Base-by-base conservation (phyloP, 2,113 vertebrate species). In the Seriola quinqueradiata region DNA sequence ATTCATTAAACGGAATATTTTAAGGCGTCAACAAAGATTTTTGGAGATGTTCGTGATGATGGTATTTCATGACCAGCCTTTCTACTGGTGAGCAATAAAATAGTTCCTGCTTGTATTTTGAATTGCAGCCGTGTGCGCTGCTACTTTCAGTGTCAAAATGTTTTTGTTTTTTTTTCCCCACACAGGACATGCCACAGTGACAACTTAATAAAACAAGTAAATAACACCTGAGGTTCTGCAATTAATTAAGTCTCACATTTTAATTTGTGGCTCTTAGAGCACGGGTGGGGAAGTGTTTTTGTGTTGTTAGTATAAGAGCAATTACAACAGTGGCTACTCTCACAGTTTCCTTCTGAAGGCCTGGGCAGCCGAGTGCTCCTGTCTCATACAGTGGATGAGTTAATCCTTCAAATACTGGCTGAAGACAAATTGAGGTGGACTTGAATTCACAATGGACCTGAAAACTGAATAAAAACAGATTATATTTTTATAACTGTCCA, bases 361-460 rank as follows among this genome's bases (percentile, higher is more conserved):
- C 58, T 54, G 61, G 58, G 58, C 75, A 75, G 75, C 70, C 61
- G 36, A 85, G 59, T 85, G 73, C 59, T 64, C 40, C 54, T 60
- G 60, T 75, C 55, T 83, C 69, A 32, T 32, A 25, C 23, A 83
- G 55, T 75, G 55, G 71, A 44, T 4, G 23, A 80, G 72, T 67
- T 70, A 82, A 84, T 87, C 79, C 79, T 75, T 82, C 71, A 84
- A 73, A 77, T 54, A 28, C 70, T 57, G 48, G 36, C 71, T 34
- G 50, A 77, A 59, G 48, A 70, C 54, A 70, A 77, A 74, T 50
- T 46, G 42, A 23, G 46, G 38, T 76, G 57, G 74, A 73, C 69
- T 70, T 63, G 7, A 63, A 79, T 69, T 75, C 71, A 67, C 68
- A 55, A 50, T 48, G 71, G 52, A 70, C 46, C 42, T 77, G 19